A percentile compares a stretch with the other conserved stretches of the same genome.
Conservation (phyloP, 2,888 invertebrate genomes). For the Entomobrya multifasciata region DNA sequence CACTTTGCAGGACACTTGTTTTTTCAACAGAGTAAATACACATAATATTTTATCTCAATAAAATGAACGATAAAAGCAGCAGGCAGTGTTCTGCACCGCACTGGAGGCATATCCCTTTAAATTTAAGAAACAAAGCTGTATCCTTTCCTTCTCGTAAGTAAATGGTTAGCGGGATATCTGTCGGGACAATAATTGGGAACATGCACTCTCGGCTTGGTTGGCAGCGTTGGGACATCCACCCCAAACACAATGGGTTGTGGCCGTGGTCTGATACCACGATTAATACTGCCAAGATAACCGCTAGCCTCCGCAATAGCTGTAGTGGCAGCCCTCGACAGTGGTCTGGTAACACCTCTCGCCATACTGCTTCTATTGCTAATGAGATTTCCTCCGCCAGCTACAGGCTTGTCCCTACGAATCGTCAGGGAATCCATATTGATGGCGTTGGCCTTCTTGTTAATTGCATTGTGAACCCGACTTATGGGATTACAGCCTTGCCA, state of each 20-base stretch:
- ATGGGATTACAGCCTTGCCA: constrained; percentile 70
- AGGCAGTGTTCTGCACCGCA: background rate
- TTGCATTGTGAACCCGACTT: constrained; percentile 67
- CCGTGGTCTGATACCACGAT: background rate
- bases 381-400: background rate
- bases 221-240: constrained; percentile 40
- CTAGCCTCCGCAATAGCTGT: constrained; percentile 39
- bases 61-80: too few relatives aligned
- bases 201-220: constrained; percentile 43
- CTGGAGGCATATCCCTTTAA: background rate
- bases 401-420: constrained; percentile 49
- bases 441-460: constrained; percentile 73
- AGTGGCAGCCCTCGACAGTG: constrained; percentile 54
- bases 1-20: too few relatives aligned
- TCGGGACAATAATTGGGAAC: constrained; percentile 64
- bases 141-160: constrained; percentile 66
- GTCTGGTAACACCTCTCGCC: constrained; percentile 38
- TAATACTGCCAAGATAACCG: background rate
- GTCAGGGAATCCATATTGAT: constrained; percentile 58
- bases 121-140: constrained; percentile 65
- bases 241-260: constrained; percentile 46
- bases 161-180: constrained; percentile 70
- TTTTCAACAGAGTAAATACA: too few relatives aligned
- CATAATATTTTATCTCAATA: background rate
- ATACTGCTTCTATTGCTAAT: constrained; percentile 12